Conservation (phyloP, 1,140 invertebrate species). For the Lamellibrachia luymesi region DNA sequence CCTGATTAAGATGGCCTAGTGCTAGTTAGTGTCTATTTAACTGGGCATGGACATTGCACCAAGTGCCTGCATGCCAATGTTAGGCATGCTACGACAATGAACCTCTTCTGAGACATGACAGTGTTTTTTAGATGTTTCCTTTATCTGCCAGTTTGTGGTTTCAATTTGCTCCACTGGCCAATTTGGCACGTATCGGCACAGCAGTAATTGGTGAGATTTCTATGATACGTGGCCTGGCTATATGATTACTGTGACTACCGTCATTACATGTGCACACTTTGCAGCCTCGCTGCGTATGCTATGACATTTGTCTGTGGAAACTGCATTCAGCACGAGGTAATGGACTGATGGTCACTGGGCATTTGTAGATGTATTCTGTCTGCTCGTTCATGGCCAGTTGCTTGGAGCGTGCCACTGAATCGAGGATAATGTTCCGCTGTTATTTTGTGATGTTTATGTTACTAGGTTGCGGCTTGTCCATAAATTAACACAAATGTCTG, state of each 20-base stretch:
- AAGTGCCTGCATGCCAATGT: not conserved
- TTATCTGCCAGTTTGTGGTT: not conserved
- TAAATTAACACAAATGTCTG: not conserved
- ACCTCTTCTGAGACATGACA: not conserved
- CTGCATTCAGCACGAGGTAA: not conserved
- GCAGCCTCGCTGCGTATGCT: not conserved
- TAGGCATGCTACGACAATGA: not conserved
- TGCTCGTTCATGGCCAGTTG: not conserved
- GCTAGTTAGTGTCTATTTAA: not conserved
- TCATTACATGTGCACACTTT: not conserved
- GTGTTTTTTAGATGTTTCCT: not conserved
- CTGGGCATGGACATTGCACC: not conserved
- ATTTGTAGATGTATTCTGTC: not conserved
- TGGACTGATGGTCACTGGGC: not conserved
- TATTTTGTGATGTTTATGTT: not conserved
- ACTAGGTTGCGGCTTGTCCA: not conserved
- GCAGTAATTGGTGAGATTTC: not conserved
- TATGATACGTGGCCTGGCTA: not conserved
- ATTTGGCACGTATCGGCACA: not conserved
- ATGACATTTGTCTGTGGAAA: not conserved
- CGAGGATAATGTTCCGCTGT: not conserved
- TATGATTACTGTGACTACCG: not conserved
- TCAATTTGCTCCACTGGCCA: not conserved
- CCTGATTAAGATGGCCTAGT: not conserved
- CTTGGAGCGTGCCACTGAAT: not conserved